Evolutionary conservation across 2,797 vertebrate species (phyloP).

Genomic region (Rhinogobio ventralis): DNA sequence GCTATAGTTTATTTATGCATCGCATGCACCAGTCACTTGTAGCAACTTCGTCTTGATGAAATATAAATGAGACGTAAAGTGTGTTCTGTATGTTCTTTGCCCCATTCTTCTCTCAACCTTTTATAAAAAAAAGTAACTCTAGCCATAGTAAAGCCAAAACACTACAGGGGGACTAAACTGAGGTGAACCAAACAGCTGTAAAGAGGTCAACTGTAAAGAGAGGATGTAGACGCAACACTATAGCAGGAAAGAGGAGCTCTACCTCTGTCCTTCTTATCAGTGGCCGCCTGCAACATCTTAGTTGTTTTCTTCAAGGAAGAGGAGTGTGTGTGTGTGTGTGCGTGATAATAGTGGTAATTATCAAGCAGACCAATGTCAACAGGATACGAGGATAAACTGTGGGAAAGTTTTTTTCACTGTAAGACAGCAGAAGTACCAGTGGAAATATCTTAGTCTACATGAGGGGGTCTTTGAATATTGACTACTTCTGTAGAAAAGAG

Average conservation of each 20-base stretch:
- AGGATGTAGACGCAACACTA: slow-evolving; percentile 30
- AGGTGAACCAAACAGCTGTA: slow-evolving; percentile 27
- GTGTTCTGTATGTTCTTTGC: slow-evolving; percentile 24
- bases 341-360: slow-evolving; percentile 16
- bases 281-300: slow-evolving; percentile 1
- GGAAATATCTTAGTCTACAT: neutral
- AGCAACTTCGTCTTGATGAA: slow-evolving; percentile 68
- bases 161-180: slow-evolving; percentile 9
- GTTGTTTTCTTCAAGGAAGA: slow-evolving; percentile 30
- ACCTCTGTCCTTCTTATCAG: slow-evolving; percentile 46
- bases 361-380: slow-evolving; percentile 22
- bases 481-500: neutral
- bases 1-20: slow-evolving; percentile 74
- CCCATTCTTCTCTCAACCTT: slow-evolving; percentile 28
- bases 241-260: slow-evolving; percentile 39
- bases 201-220: slow-evolving; percentile 30
- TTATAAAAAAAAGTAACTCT: slow-evolving; percentile 33
- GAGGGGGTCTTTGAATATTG: neutral
- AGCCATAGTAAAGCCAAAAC: slow-evolving; percentile 17
- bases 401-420: neutral
- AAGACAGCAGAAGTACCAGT: neutral
- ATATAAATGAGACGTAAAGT: slow-evolving; percentile 75
- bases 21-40: slow-evolving; percentile 56
- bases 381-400: slow-evolving; percentile 27
- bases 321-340: too few relatives aligned